Evolutionary conservation across 2,888 invertebrate genomes (phyloP), one percentile per base, ranked within the genome.

Genomic region (Choristoneura rosaceana): DNA sequence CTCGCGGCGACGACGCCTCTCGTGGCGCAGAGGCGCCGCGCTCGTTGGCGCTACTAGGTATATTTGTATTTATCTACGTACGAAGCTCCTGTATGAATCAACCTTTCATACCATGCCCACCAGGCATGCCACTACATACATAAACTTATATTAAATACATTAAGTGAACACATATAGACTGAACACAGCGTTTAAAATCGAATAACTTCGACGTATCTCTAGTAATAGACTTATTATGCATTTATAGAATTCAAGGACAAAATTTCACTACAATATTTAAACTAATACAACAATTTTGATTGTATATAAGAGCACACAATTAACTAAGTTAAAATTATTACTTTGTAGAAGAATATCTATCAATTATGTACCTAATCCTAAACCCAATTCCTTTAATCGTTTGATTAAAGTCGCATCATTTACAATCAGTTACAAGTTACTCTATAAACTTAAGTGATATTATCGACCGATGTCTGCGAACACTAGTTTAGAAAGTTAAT

Each of bases 251-350:
- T 82, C 81, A 81, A 79, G 79, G 81, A 80, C 86, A 87, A 84
- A 80, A 90, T 90, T 91, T 89, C 68, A 81, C 90, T 91, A 91
- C 83, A 87, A 91, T 88, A 91, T 90, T 90, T 91, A 81, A 87
- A 88, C 91, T 91, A 92, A 89, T 84, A 85, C 83, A 84, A 87
- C 80, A 82, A 81, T 82, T 82, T 83, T 82, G 79, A 82, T 82
- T 83, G 82, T 86, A 84, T 84, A 84, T 84, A 83, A 83, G 82
- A 84, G 79, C 82, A 86, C 84, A 82, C 83, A 77, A 80, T 80
- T 79, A 84, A 81, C 80, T 84, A 84, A 85, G 83, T 81, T 79
- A 81, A 81, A 83, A 82, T 83, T 81, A 82, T 80, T 76, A 83
- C 77, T 85, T 83, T 85, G 82, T 85, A 86, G 79, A 86, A 81